Conservation (phyloP, 2,797 vertebrate species). For the Oryzias sinensis region DNA sequence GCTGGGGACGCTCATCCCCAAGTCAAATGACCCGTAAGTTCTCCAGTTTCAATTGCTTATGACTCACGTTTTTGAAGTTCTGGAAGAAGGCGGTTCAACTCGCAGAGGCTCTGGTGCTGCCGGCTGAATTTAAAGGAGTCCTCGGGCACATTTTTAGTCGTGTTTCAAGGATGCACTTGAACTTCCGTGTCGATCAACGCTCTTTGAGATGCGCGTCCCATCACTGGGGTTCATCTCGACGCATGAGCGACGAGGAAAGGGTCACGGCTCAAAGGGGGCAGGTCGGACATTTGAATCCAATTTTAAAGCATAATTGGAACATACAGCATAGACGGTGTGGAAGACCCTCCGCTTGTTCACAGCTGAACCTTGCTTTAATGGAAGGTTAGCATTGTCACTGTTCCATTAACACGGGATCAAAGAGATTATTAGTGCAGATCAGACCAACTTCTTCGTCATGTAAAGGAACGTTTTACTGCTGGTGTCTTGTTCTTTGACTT, state of each 20-base stretch:
- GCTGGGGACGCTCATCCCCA: conserved; percentile 97
- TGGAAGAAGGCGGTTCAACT: conserved; percentile 35
- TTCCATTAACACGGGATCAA: conserved; percentile 77
- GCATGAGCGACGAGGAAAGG: conserved; percentile 61
- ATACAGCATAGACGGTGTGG: conserved; percentile 29
- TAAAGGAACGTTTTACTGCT: conserved; percentile 72
- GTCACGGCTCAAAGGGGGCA: conserved; percentile 67
- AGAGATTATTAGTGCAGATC: conserved; percentile 79
- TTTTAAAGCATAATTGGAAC: conserved; percentile 64
- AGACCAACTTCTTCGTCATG: conserved; percentile 67
- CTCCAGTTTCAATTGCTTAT: conserved; percentile 1
- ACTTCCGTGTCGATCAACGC: conserved; percentile 53
- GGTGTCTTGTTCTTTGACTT: conserved; percentile 64
- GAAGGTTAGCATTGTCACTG: conserved; percentile 65
- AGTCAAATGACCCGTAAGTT: conserved; percentile 98
- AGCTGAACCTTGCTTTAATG: conserved; percentile 80
- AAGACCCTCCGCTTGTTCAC: conserved; percentile 53
- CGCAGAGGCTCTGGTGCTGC: conserved; percentile 52
- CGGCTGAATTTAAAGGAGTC: conserved; percentile 64
- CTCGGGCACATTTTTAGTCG: conserved; percentile 57
- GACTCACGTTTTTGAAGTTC: conserved; percentile 11
- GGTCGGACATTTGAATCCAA: conserved; percentile 67
- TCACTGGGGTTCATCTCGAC: conserved; percentile 55
- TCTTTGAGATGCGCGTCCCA: conserved; percentile 48
- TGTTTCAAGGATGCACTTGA: conserved; percentile 69